These are phyloP conservation scores for Psittacula derbiana DNA, from an alignment of 2,797 vertebrate species.

Conservation along the genomic window DNA sequence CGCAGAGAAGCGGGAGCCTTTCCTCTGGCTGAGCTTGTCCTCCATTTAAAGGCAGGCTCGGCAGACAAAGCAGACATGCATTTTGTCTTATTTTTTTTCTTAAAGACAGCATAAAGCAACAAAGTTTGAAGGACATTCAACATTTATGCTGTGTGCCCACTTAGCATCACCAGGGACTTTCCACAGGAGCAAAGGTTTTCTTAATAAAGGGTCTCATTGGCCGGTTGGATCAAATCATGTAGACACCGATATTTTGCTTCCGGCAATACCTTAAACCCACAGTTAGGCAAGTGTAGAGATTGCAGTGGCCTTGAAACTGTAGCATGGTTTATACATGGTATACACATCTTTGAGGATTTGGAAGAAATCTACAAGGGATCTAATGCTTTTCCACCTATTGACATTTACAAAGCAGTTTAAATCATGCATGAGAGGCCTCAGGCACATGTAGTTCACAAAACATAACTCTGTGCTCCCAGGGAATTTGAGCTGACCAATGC, in stretches of 20 bases:
- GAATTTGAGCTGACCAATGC: constrained; percentile 82
- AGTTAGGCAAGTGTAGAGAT: constrained; percentile 76
- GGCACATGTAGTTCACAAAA: constrained; percentile 83
- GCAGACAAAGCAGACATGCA: constrained; percentile 10
- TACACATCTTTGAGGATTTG: constrained; percentile 79
- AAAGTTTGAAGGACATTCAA: constrained; percentile 73
- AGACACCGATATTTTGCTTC: constrained; percentile 76
- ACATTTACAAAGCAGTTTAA: constrained; percentile 90
- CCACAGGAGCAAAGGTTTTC: constrained; percentile 67
- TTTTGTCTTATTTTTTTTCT: constrained; percentile 16
- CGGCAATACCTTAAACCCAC: constrained; percentile 79
- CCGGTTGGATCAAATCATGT: constrained; percentile 69
- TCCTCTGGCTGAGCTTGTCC: not conserved
- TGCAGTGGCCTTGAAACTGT: constrained; percentile 79
- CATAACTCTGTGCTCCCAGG: constrained; percentile 77
- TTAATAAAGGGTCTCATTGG: constrained; percentile 75
- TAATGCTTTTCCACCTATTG: constrained; percentile 85
- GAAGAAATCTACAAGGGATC: constrained; percentile 83
- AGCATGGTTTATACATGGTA: constrained; percentile 73
- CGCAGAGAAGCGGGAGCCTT: not conserved
- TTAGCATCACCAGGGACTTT: constrained; percentile 51
- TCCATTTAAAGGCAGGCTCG: constrained; percentile 43
- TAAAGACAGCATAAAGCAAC: constrained; percentile 57
- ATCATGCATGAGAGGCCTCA: constrained; percentile 89
- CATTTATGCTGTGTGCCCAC: constrained; percentile 64